Evolutionary conservation across 2,113 vertebrate species (phyloP), one percentile per base, ranked within the genome.

Genomic region (Hemicordylus capensis): DNA sequence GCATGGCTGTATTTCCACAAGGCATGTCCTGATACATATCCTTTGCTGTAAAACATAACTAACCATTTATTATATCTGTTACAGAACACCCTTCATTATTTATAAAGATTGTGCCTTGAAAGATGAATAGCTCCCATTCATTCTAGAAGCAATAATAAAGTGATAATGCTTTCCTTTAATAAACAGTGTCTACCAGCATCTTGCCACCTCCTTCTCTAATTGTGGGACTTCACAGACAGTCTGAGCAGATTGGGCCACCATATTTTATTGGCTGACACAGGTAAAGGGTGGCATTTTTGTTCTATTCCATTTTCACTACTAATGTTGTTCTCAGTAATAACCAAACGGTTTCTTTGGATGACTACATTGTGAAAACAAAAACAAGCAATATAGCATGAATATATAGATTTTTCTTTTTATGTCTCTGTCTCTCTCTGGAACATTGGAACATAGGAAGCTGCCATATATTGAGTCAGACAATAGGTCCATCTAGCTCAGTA

Each of bases 41-140:
- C 89, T 1, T 79, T 89, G 78, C 85, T 4, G 4, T 95, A 93
- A 92, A 96, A 94, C 84, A 88, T 84, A 95, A 89, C 87, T 92
- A 84, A 84, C 7, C 1, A 86, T 95, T 93, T 94, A 94, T 96
- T 95, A 93, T 90, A 93, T 92, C 91, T 0, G 2, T 93, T 93
- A 90, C 81, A 85, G 67, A 94, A 80, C 89, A 94, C 94, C 87
- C 87, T 92, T 91, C 89, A 93, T 93, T 93, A 91, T 90, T 94
- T 90, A 94, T 90, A 95, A 91, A 93, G 83, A 93, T 74, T 92
- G 86, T 94, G 90, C 84, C 87, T 90, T 89, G 72, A 94, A 95
- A 94, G 91, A 95, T 81, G 91, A 89, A 95, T 77, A 0, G 81
- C 85, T 92, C 85, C 83, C 93, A n/a, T 73, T 93, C 80, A 83